Evolutionary conservation across 2,797 vertebrate genomes (phyloP).

Genomic region (Xenops minutus): DNA sequence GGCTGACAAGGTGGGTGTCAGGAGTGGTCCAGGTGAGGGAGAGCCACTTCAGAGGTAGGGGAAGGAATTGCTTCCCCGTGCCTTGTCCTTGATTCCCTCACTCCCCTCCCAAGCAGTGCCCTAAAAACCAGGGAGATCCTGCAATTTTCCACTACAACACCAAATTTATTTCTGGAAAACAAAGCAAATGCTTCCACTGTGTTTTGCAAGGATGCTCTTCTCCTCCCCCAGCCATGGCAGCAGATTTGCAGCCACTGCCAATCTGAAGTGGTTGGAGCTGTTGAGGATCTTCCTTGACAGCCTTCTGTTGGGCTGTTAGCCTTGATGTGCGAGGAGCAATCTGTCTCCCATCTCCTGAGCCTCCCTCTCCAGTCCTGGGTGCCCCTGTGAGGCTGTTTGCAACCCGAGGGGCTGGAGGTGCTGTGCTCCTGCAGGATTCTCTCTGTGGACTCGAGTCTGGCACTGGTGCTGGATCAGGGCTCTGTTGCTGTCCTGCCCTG

Average conservation of each 20-base stretch:
- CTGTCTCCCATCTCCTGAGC: neutral
- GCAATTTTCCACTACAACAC: neutral
- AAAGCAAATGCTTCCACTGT: neutral
- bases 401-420: neutral
- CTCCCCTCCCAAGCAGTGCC: neutral
- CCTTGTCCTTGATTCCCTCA: neutral
- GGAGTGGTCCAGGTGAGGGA: neutral
- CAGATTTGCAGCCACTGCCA: slow-evolving; percentile 58
- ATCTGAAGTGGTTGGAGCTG: neutral
- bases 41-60: neutral
- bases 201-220: neutral
- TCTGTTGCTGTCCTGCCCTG: neutral
- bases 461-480: neutral
- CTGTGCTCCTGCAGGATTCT: neutral
- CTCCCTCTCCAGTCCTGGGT: neutral
- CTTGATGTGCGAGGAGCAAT: slow-evolving; percentile 2
- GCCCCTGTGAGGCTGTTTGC: neutral
- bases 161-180: neutral
- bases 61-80: neutral
- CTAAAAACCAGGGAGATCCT: neutral
- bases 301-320: slow-evolving; percentile 41
- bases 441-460: neutral
- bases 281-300: slow-evolving; percentile 36
- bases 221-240: neutral
- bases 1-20: neutral